phyloP scores from a whole-genome alignment of 2,888 invertebrate species.

The Volucella bombylans region DNA sequence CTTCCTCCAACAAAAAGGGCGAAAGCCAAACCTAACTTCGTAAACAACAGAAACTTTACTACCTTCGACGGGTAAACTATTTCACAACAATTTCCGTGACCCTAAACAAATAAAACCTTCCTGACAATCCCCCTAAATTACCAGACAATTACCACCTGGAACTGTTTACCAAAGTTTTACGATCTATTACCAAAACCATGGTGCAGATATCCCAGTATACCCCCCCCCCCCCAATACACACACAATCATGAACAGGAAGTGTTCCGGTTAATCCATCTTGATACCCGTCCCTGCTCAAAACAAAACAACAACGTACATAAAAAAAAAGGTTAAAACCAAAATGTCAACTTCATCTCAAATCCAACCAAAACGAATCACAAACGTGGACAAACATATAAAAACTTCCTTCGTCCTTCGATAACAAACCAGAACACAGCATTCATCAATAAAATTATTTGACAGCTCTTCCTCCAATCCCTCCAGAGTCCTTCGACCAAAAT shows the following conservation, averaged over 20 bases:
- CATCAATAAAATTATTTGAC: slow-evolving; percentile 31
- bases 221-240: too few relatives aligned
- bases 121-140: slow-evolving; percentile 32
- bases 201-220: neutral
- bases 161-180: slow-evolving; percentile 29
- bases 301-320: too few relatives aligned
- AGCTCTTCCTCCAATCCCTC: neutral
- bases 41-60: slow-evolving; percentile 12
- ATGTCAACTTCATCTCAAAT: slow-evolving; percentile 19
- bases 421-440: slow-evolving; percentile 31
- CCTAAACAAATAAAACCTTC: slow-evolving; percentile 37
- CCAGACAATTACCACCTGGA: slow-evolving; percentile 46
- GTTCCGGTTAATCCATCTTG: slow-evolving; percentile 33
- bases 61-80: slow-evolving; percentile 17
- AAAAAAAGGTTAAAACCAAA: slow-evolving; percentile 29
- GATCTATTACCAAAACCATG: slow-evolving; percentile 28
- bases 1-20: neutral
- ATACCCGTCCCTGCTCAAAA: neutral
- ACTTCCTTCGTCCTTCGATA: slow-evolving; percentile 29
- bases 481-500: neutral
- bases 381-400: slow-evolving; percentile 8
- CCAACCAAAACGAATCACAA: neutral
- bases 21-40: neutral
- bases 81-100: slow-evolving; percentile 33
- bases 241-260: slow-evolving; percentile 30